Percentiles rank a stretch among this genome's conserved stretches.
phyloP scores from a whole-genome alignment of 2,113 vertebrate genomes.

The Sclerurus mexicanus region DNA sequence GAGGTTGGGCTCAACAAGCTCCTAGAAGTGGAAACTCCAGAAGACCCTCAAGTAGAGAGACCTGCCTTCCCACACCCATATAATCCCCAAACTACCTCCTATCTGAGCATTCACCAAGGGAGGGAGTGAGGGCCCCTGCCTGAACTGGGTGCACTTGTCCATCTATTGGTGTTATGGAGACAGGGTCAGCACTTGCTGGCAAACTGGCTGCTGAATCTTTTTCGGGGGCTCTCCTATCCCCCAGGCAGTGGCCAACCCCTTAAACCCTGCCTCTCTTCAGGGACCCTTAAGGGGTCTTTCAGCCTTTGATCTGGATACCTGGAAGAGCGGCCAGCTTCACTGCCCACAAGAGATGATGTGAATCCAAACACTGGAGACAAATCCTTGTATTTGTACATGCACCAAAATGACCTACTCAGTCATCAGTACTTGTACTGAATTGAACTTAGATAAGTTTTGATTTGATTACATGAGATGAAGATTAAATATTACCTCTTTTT shows the following conservation, averaged over 20 bases:
- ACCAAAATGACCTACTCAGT: neutral
- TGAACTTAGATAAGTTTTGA: neutral
- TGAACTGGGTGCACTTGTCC: neutral
- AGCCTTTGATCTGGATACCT: neutral
- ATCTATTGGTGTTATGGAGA: neutral
- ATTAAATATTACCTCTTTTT: neutral
- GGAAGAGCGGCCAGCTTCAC: neutral
- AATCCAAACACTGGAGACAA: neutral
- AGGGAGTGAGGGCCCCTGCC: rapidly evolving
- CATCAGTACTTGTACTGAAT: neutral
- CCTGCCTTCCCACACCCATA: neutral
- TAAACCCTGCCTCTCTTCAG: neutral
- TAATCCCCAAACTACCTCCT: neutral
- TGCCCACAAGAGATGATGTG: neutral
- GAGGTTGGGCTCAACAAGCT: neutral
- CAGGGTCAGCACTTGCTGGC: neutral
- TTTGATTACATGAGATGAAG: neutral
- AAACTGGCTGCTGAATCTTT: neutral
- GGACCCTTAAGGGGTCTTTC: neutral
- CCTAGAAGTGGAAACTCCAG: neutral
- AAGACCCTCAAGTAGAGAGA: neutral
- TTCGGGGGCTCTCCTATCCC: rapidly evolving
- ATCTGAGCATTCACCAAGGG: neutral
- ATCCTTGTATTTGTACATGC: rapidly evolving
- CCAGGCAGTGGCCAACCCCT: neutral